These are phyloP conservation scores for Periphyllus acericola DNA, from an alignment of 2,888 invertebrate species.

Conservation along the genomic window DNA sequence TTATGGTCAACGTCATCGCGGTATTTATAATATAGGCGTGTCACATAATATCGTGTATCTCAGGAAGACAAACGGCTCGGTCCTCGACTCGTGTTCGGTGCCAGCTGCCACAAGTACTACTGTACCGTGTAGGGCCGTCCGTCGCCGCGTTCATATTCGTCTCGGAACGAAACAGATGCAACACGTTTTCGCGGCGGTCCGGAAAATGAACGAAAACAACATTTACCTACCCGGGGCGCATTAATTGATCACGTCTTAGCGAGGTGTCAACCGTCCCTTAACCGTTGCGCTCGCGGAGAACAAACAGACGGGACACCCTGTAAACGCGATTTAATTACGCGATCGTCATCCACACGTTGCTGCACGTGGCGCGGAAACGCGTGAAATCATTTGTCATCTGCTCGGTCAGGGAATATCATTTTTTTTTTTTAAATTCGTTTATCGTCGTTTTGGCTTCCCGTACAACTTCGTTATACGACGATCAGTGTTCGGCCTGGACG, in stretches of 20 bases:
- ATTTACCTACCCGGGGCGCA: constrained; percentile 8
- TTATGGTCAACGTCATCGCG: background rate
- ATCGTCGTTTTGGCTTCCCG: background rate
- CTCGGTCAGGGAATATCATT: background rate
- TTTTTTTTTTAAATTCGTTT: background rate
- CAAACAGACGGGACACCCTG: constrained; percentile 30
- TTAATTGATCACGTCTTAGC: constrained; percentile 40
- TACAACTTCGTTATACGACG: background rate
- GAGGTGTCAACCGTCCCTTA: background rate
- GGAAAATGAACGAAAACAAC: constrained; percentile 44
- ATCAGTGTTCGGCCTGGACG: no score
- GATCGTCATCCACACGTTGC: background rate
- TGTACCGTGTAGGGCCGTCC: background rate
- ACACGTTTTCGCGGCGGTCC: background rate
- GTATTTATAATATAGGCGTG: no score
- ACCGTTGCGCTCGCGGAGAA: background rate
- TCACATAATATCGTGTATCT: no score
- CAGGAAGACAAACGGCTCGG: no score
- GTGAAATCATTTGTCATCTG: background rate
- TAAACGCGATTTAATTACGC: constrained; percentile 28
- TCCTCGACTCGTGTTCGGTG: background rate
- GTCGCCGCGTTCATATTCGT: background rate
- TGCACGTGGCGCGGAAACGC: background rate
- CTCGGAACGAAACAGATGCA: constrained; percentile 44
- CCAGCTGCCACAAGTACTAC: background rate